Evolutionary conservation across 2,888 invertebrate species (phyloP).

Genomic region (Leptothorax acervorum): DNA sequence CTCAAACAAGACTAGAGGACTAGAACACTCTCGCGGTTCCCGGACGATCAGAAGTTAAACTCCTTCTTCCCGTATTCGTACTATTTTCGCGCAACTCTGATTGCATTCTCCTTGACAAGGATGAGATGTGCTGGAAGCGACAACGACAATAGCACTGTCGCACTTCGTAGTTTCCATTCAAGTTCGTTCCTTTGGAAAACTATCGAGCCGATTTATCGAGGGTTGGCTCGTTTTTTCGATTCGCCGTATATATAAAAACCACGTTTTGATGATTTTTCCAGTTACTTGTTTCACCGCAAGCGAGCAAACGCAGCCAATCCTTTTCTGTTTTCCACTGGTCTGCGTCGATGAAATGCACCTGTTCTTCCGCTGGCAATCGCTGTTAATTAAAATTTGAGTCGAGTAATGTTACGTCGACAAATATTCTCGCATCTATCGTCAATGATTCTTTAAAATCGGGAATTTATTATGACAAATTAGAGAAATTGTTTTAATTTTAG

Average conservation of each 20-base stretch:
- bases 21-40: not conserved
- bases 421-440: not conserved
- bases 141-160: not conserved
- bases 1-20: conserved; percentile 21
- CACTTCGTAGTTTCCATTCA: not conserved
- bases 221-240: not conserved
- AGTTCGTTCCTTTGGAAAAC: conserved; percentile 12
- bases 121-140: not conserved
- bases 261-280: not conserved
- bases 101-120: conserved; percentile 31
- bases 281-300: not conserved
- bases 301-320: not conserved
- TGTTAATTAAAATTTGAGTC: not conserved
- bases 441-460: not conserved
- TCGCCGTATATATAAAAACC: not conserved
- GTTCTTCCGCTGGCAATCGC: not conserved
- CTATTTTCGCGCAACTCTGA: conserved; percentile 40
- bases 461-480: not conserved
- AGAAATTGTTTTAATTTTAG: no score
- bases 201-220: conserved; percentile 1
- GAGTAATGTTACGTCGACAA: not conserved
- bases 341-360: not conserved
- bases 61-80: conserved; percentile 24
- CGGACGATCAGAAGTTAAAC: conserved; percentile 36
- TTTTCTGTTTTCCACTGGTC: not conserved